Base-by-base conservation (phyloP, 2,888 invertebrate genomes). In the Adelphocoris suturalis region DNA sequence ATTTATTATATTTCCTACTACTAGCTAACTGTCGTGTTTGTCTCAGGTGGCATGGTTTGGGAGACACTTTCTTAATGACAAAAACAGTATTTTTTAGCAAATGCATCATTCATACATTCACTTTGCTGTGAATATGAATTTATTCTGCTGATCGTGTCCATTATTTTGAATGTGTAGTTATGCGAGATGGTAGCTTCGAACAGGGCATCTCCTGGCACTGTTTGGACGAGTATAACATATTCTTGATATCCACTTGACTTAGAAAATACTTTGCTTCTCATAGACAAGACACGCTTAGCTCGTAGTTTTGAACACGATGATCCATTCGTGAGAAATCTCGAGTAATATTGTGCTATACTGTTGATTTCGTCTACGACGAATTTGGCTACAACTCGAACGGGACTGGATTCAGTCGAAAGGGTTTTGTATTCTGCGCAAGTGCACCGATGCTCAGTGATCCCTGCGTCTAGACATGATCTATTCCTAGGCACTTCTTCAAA, bases 391-490 rank as follows among this genome's bases (percentile, higher is more conserved):
- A 89, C 80, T n/a, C 90, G 28, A 9, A 91, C 91, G 2, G 82
- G 86, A 11, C 88, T 89, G 28, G 91, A 91, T 86, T 91, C 91
- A n/a, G 91, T 92, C 90, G 91, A 93, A 91, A 91, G 91, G 92
- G 91, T 93, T 93, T 92, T 91, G 81, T 93, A 93, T 11, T 95
- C 95, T 89, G 95, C 94, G 92, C 97, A 97, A 89, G 96, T 96
- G 93, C 97, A 97, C 97, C 97, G 97, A 92, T 97, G 96, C 75
- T 95, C 94, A 12, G 94, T 94, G 86, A 97, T 95, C 0, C 95
- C 95, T 9, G 95, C 96, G 89, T 97, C 95, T 57, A 94, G 93
- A 92, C 97, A 97, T 0, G 96, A 95, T 37, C 97, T 94, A 90
- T 95, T 95, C 55, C 93, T 93, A 16, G 94, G 94, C 1, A 96